phyloP scores from a whole-genome alignment of 2,888 invertebrate species.

The Mythimna loreyi region DNA sequence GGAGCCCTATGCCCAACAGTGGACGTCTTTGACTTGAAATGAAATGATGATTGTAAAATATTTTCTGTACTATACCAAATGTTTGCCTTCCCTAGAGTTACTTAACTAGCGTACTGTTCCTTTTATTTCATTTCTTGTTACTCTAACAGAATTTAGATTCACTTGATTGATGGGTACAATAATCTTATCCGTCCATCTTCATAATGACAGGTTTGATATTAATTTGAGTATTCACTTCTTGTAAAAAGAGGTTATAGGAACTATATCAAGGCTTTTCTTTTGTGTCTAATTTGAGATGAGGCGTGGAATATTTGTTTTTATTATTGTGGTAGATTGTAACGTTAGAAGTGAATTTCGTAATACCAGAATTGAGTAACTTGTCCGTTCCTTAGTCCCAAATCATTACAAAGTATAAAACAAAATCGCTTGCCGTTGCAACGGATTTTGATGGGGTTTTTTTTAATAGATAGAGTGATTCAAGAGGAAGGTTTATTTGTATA shows the following conservation, averaged over 20 bases:
- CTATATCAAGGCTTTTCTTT: conserved; percentile 22
- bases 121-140: conserved; percentile 36
- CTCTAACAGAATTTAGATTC: conserved; percentile 25
- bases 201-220: conserved; percentile 51
- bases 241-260: conserved; percentile 19
- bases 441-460: too few relatives aligned
- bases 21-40: too few relatives aligned
- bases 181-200: conserved; percentile 36
- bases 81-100: conserved; percentile 27
- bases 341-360: not conserved
- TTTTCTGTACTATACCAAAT: not conserved
- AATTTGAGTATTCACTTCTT: conserved; percentile 34
- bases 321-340: not conserved
- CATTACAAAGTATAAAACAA: too few relatives aligned
- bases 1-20: too few relatives aligned
- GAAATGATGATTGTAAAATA: too few relatives aligned
- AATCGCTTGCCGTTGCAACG: too few relatives aligned
- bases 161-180: conserved; percentile 47
- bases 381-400: too few relatives aligned
- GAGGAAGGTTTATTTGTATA: too few relatives aligned
- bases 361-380: not conserved
- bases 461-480: too few relatives aligned
- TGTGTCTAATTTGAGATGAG: conserved; percentile 9
- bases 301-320: conserved; percentile 12
- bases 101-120: conserved; percentile 16